phyloP scores from a whole-genome alignment of 2,113 vertebrate species.

The Fulica atra region DNA sequence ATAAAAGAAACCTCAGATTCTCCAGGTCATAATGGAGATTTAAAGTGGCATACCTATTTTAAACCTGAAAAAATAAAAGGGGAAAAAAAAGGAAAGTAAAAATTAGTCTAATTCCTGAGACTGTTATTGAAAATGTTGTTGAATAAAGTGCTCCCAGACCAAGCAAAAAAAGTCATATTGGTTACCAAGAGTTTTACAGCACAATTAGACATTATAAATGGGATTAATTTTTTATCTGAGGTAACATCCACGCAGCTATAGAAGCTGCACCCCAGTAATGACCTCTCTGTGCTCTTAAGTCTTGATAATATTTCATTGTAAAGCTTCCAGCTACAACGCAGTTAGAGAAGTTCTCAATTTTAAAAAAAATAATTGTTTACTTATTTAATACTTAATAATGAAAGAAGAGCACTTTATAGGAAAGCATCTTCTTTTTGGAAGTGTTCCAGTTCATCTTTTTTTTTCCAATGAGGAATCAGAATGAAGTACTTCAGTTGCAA shows the following conservation, averaged over 20 bases:
- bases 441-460: neutral
- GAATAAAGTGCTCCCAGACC: neutral
- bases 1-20: neutral
- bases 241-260: neutral
- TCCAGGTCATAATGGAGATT: neutral
- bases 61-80: neutral
- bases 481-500: neutral
- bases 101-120: neutral
- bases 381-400: neutral
- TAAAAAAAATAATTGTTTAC: neutral
- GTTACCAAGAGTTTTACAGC: neutral
- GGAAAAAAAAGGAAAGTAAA: neutral
- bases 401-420: accelerated
- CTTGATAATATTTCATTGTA: neutral
- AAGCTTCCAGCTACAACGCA: neutral
- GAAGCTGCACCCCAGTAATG: neutral
- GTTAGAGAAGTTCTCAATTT: neutral
- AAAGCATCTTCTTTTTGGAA: neutral
- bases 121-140: neutral
- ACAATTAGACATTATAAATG: neutral
- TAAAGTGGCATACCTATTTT: neutral
- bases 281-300: neutral
- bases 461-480: neutral
- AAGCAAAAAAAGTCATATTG: neutral
- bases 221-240: neutral